Evolutionary conservation across 2,113 vertebrate species (phyloP), one percentile per base, ranked within the genome.

Genomic region (Octodon degus): DNA sequence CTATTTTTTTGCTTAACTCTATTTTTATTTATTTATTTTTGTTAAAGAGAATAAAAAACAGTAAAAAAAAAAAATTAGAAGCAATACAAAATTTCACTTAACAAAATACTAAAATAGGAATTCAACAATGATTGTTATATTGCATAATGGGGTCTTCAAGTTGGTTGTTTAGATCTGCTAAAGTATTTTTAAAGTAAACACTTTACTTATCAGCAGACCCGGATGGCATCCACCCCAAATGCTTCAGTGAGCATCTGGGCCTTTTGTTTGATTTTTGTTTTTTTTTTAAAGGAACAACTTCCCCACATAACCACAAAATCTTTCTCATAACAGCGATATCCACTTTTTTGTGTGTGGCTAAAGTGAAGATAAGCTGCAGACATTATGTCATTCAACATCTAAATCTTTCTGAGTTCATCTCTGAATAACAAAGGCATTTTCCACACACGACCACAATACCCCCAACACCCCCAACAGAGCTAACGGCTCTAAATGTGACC

Each of bases 101-200:
- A 16, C 12, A 55, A 55, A 55, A 55, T 55, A 55, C 55, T 16
- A 16, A 13, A 55, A 14, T 55, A 55, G 55, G 55, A 55, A 55
- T 55, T 55, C 55, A 55, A 55, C 55, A 55, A 55, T 55, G 55
- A 55, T 55, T 55, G 55, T 55, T 55, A 55, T 55, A 55, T 55
- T 55, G 55, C 55, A 55, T 16, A 55, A 55, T 16, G 55, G 55
- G 2, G 13, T 55, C 55, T 55, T 16, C 55, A 55, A 55, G 55
- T 55, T 55, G 55, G 55, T 16, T 55, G 55, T 55, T 55, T 16
- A 55, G 55, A 55, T 79, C 37, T 37, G 53, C 84, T 53, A 14
- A 86, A 90, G 60, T n/a, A 60, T 80, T 84, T 70, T 92, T 37
- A 60, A 74, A 93, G 47, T 53, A 82, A 90, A 43, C 19, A 40